Base-by-base conservation (phyloP, 2,113 vertebrate genomes). In the Strigops habroptila region DNA sequence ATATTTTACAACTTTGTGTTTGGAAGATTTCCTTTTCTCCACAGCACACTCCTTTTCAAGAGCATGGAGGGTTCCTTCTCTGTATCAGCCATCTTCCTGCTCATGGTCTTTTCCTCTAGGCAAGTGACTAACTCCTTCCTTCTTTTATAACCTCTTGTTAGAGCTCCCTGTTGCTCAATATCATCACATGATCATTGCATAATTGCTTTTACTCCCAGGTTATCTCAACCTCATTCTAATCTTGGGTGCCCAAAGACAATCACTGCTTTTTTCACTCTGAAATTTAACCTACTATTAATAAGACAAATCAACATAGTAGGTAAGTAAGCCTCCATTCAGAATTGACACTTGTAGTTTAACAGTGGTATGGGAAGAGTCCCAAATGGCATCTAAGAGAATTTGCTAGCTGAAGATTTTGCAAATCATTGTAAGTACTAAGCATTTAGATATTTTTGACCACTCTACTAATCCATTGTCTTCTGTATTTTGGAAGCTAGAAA, bases 51-150 rank as follows among this genome's bases (percentile, higher is more conserved):
- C 9, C 30, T 81, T 93, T 75, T 46, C 71, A 92, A 75, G 64
- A 69, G 8, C 1, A 1, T 13, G 2, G 7, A 76, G 13, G 4
- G 15, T 68, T 21, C 19, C 8, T 44, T 21, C 8, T 12, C 5
- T 51, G 18, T 4, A 1, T 25, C 23, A 80, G 12, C 23, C 17
- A 30, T 25, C 11, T 27, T 73, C 39, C 48, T 65, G 25, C 10
- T 73, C 86, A 69, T 73, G 15, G 7, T 73, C 3, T 78, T 35
- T 90, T 90, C 51, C 28, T 63, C 22, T 64, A 43, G 14, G 27
- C 12, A 28, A 51, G 13, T 28, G 14, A 62, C 5, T 39, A 18
- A 78, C 3, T 37, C 18, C 21, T 80, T 43, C 59, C 15, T 35
- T 69, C 52, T 65, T 74, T 87, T 30, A 39, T 27, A 48, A 33